These are phyloP conservation scores for Psilopsiagon aurifrons DNA, from an alignment of 2,113 vertebrate species.

Conservation along the genomic window DNA sequence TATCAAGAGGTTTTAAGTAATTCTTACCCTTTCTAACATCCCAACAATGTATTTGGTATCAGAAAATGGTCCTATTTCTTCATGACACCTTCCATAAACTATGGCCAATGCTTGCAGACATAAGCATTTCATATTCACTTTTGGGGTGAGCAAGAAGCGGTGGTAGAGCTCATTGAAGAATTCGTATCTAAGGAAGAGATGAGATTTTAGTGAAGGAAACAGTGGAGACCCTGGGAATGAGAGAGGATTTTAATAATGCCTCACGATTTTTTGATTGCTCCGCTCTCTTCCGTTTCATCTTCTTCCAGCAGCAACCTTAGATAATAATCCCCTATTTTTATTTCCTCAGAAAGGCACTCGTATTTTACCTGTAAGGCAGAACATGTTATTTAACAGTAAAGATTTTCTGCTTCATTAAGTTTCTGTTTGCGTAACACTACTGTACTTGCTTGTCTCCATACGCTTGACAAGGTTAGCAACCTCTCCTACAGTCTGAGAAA, in stretches of 20 bases:
- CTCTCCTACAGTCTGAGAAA: neutral
- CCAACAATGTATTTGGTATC: constrained; percentile 97
- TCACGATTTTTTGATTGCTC: constrained; percentile 98
- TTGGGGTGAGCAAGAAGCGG: constrained; percentile 96
- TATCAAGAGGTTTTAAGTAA: neutral
- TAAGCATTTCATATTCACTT: constrained; percentile 98
- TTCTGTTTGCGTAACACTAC: neutral
- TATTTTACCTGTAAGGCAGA: constrained; percentile 88
- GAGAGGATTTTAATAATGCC: constrained; percentile 39
- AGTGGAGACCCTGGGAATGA: neutral
- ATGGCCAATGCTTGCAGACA: constrained; percentile 97
- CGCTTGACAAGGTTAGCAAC: neutral
- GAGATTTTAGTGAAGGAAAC: constrained; percentile 9
- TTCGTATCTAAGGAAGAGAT: constrained; percentile 83
- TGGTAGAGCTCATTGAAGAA: constrained; percentile 99
- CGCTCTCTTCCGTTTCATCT: constrained; percentile 92
- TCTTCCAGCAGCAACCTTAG: constrained; percentile 94
- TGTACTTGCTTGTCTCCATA: neutral
- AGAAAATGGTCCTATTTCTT: constrained; percentile 95
- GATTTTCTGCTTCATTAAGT: neutral
- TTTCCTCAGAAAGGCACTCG: constrained; percentile 97
- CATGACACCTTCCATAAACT: constrained; percentile 94
- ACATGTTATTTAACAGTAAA: neutral
- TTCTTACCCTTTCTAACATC: constrained; percentile 94
- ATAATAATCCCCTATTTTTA: constrained; percentile 98